Percentiles rank a stretch among this genome's conserved stretches.
phyloP scores from a whole-genome alignment of 30 jellyfish, hydroid and myxozoan species.

The Rhopilema esculentum region DNA sequence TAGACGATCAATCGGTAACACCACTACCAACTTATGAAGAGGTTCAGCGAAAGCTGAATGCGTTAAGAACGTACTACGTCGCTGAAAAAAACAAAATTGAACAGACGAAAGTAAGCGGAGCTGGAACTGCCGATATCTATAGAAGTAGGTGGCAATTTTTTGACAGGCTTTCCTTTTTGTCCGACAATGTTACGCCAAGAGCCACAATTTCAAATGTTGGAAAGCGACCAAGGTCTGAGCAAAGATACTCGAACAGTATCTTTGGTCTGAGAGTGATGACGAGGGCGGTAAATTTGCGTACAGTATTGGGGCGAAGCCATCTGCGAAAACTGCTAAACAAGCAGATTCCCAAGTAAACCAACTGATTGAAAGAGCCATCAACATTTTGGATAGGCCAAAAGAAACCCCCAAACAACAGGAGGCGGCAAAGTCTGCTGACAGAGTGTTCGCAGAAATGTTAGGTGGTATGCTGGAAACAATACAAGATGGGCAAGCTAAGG shows the following conservation, averaged over 20 bases:
- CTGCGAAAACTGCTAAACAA: conserved; percentile 9
- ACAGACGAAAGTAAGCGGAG: conserved; percentile 54
- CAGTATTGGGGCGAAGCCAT: conserved; percentile 22
- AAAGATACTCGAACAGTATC: no score
- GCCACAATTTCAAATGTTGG: conserved; percentile 56
- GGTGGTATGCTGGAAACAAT: conserved; percentile 13
- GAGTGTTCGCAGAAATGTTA: conserved; percentile 13
- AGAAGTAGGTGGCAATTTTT: conserved; percentile 42
- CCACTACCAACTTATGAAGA: conserved; percentile 37
- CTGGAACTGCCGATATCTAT: conserved; percentile 41
- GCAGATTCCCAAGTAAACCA: conserved; percentile 10
- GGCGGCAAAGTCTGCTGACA: conserved; percentile 37
- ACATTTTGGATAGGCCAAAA: conserved; percentile 23
- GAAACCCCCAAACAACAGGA: conserved; percentile 20
- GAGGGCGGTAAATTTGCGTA: conserved; percentile 41
- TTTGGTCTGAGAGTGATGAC: conserved; percentile 28
- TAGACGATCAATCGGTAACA: conserved; percentile 1
- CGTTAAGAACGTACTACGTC: conserved; percentile 29
- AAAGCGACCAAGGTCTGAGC: neutral
- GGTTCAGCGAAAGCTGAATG: conserved; percentile 38
- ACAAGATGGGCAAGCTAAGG: conserved; percentile 36
- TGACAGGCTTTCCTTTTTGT: conserved; percentile 41
- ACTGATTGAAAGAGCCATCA: conserved; percentile 18
- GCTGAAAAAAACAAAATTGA: conserved; percentile 28
- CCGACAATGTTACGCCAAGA: conserved; percentile 51